Percentiles rank a stretch among this genome's conserved stretches.
Conservation (phyloP, 2,113 vertebrate species). For the Parus major region DNA sequence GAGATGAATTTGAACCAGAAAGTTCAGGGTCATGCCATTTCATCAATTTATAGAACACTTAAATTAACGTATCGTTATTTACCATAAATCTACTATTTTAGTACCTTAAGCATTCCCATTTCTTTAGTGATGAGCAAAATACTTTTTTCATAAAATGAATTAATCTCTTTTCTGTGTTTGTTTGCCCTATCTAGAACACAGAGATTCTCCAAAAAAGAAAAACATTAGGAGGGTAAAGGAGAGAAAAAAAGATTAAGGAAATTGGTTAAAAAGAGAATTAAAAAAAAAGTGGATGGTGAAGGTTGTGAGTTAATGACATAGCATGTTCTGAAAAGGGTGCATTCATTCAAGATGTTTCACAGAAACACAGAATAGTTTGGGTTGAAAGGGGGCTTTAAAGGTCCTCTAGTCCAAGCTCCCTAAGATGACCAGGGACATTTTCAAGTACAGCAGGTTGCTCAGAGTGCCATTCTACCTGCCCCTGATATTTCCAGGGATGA, state of each 20-base stretch:
- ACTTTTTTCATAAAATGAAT: background rate
- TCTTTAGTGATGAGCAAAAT: background rate
- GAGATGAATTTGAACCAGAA: background rate
- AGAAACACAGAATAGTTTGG: background rate
- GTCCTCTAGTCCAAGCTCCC: background rate
- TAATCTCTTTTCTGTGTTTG: background rate
- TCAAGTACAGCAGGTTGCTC: background rate
- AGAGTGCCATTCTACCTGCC: accelerated
- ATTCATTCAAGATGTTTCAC: background rate
- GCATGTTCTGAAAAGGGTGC: background rate
- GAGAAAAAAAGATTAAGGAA: background rate
- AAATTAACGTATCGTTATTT: background rate
- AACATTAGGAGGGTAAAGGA: accelerated
- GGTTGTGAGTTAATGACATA: background rate
- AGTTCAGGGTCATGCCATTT: background rate
- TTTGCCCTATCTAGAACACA: background rate
- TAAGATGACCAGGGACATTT: background rate
- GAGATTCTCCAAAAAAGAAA: background rate
- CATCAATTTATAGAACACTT: background rate
- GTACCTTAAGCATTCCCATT: background rate
- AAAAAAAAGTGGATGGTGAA: background rate
- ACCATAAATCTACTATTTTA: background rate
- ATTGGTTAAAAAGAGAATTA: background rate
- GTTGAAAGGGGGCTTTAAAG: background rate
- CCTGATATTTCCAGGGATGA: background rate